These are phyloP conservation scores for Phalacrocorax carbo DNA, from an alignment of 2,113 vertebrate species.

Conservation along the genomic window DNA sequence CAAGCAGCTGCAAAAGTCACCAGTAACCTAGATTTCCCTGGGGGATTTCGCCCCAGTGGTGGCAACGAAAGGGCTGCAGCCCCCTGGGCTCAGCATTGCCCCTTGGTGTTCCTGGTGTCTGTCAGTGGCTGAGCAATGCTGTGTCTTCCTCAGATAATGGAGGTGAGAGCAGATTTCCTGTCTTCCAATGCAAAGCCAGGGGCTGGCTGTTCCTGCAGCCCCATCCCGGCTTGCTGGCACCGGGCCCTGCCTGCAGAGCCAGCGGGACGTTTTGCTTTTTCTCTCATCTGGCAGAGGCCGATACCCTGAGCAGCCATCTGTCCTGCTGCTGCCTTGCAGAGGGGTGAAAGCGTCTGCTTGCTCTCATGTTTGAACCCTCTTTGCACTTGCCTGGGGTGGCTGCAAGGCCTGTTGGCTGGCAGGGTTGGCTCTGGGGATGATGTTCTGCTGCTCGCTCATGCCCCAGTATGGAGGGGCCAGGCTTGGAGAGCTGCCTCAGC, in stretches of 20 bases:
- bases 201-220: background rate
- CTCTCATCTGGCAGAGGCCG: rapidly evolving
- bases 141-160: rapidly evolving
- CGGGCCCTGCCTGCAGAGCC: background rate
- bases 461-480: rapidly evolving
- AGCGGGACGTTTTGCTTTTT: background rate
- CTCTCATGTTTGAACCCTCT: rapidly evolving
- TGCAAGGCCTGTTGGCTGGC: background rate
- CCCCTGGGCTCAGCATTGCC: background rate
- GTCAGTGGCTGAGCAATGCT: rapidly evolving
- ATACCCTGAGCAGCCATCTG: background rate
- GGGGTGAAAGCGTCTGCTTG: background rate
- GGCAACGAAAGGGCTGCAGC: background rate
- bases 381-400: rapidly evolving
- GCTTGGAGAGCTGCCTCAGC: background rate
- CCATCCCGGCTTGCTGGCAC: rapidly evolving
- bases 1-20: background rate
- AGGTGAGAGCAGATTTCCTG: background rate
- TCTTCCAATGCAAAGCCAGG: background rate
- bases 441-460: rapidly evolving
- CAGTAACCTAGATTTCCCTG: rapidly evolving
- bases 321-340: background rate
- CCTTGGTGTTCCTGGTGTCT: rapidly evolving
- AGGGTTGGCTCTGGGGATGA: background rate
- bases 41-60: rapidly evolving